Evolutionary conservation across 2,113 vertebrate species (phyloP).

Genomic region (Callospermophilus lateralis): DNA sequence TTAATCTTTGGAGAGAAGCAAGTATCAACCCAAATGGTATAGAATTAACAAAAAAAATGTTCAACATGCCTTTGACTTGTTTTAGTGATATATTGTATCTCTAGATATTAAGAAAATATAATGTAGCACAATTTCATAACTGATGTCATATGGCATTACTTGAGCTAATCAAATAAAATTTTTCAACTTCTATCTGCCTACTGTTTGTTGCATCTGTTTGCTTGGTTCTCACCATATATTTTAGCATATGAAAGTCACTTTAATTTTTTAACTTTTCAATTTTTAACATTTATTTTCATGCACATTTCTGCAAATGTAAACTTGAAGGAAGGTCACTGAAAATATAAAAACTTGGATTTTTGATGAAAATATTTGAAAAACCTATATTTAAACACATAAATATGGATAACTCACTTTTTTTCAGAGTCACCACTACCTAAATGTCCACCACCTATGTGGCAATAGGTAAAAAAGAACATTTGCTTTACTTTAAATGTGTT

Average conservation of each 20-base stretch:
- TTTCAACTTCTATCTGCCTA: constrained; percentile 24
- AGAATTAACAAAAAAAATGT: background rate
- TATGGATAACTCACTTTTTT: background rate
- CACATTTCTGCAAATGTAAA: constrained; percentile 13
- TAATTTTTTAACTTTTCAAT: constrained; percentile 11
- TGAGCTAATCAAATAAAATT: constrained; percentile 61
- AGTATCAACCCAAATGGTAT: background rate
- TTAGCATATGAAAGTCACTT: constrained; percentile 26
- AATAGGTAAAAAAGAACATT: background rate
- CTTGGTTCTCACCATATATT: constrained; percentile 28
- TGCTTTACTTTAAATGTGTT: background rate
- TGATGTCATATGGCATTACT: constrained; percentile 79
- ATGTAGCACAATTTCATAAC: constrained; percentile 61
- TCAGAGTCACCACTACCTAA: background rate
- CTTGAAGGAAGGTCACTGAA: constrained; percentile 20
- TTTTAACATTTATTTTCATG: constrained; percentile 60
- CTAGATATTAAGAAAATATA: background rate
- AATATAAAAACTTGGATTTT: background rate
- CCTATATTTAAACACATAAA: background rate
- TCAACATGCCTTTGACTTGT: background rate
- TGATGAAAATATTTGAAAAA: background rate
- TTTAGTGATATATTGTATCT: constrained; percentile 3
- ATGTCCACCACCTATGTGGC: background rate
- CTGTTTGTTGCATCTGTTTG: constrained; percentile 45
- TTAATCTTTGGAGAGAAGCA: background rate